Evolutionary conservation across 2,797 vertebrate genomes (phyloP), one percentile per base, ranked within the genome.

Genomic region (Helicolenus hilgendorfi): DNA sequence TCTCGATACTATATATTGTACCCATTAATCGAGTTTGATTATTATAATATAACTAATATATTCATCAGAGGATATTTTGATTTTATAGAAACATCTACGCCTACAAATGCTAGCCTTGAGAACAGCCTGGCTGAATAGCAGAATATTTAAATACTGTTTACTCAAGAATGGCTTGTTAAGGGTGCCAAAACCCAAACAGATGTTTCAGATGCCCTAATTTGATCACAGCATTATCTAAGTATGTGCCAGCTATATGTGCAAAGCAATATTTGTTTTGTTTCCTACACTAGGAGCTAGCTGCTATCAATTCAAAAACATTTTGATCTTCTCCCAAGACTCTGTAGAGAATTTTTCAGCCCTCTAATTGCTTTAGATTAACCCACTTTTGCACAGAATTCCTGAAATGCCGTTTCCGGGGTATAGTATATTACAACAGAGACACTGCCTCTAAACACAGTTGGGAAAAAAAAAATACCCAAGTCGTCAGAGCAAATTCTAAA

Each of bases 351-450:
- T 86, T 80, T 71, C 82, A 88, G 79, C 68, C 41, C 63, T 77
- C 68, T 94, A 94, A 94, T 93, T 95, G 89, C 79, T 93, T 94
- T 93, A 92, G 86, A 94, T 94, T 90, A 93, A 93, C 91, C 89
- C 89, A 95, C 86, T 94, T 95, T 82, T 69, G 83, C 58, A 76
- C 55, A 85, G 68, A 88, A 90, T 95, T 95, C 80, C 85, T 89
- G 71, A 90, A 93, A 89, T 87, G 80, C 65, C 20, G n/a, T 92
- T 90, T 84, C 29, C 13, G 18, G 79, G 53, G 79, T 72, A 27
- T 78, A 71, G 31, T 68, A 68, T 77, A 78, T 67, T 71, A 31
- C 29, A 67, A 58, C 56, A 77, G 56, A 77, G 71, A 72, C 7
- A 41, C 22, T 77, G 65, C 70, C 27, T 79, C 33, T 72, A 13